Conservation (phyloP, 1,140 invertebrate genomes). For the Anadara kagoshimensis region DNA sequence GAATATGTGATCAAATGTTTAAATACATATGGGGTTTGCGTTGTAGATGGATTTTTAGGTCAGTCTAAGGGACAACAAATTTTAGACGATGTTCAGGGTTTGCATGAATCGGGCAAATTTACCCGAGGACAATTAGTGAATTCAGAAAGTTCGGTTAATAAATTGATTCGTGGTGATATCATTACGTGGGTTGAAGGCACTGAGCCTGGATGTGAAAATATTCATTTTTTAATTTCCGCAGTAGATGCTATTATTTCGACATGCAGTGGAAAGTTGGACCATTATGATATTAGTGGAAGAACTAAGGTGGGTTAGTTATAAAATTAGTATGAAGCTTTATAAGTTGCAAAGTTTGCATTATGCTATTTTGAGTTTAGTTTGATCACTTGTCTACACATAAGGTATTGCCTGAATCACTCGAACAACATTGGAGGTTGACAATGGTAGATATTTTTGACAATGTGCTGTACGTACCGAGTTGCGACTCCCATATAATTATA, state of each 20-base stretch:
- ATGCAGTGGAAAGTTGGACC: constrained; percentile 80
- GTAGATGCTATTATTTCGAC: constrained; percentile 81
- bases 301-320: constrained; percentile 83
- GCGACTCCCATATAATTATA: no score
- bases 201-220: constrained; percentile 86
- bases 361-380: no score
- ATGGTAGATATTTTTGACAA: no score
- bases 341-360: no score
- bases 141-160: constrained; percentile 21
- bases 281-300: constrained; percentile 89
- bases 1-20: constrained; percentile 78
- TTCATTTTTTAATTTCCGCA: constrained; percentile 88
- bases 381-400: no score
- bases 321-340: no score
- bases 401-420: no score
- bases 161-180: constrained; percentile 82
- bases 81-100: constrained; percentile 86
- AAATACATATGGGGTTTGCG: constrained; percentile 91
- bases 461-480: no score
- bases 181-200: constrained; percentile 94
- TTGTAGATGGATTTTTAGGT: constrained; percentile 94
- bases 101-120: constrained; percentile 52
- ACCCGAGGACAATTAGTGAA: constrained; percentile 48
- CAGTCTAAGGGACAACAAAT: constrained; percentile 84
- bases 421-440: no score